Conservation (phyloP, 2,797 vertebrate genomes). For the Euthynnus affinis region DNA sequence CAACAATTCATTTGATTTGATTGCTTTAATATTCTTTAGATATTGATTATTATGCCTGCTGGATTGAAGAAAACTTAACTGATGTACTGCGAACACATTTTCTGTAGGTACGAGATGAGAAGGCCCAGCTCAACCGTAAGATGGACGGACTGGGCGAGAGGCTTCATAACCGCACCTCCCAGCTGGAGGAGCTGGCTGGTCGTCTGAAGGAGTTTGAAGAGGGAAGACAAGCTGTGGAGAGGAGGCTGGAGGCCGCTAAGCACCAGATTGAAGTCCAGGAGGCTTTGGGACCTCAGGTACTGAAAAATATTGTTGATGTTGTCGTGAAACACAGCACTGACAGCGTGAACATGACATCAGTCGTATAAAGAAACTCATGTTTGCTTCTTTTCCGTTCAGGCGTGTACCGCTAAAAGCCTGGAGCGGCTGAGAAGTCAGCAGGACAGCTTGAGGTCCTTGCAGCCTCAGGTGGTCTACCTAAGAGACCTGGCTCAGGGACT, state of each 20-base stretch:
- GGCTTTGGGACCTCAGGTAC: conserved; percentile 90
- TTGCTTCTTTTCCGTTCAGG: conserved; percentile 75
- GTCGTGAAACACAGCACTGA: background rate
- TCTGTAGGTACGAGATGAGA: conserved; percentile 91
- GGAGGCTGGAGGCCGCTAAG: conserved; percentile 93
- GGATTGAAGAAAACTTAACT: background rate
- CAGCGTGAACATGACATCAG: background rate
- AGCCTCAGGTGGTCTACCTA: conserved; percentile 94
- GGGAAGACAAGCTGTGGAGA: conserved; percentile 92
- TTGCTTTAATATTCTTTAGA: background rate
- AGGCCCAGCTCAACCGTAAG: conserved; percentile 91
- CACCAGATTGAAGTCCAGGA: conserved; percentile 98
- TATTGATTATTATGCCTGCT: too few species aligned
- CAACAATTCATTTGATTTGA: too few species aligned
- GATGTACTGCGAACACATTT: background rate
- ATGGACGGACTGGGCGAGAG: conserved; percentile 91
- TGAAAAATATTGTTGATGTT: background rate
- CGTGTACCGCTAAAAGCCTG: conserved; percentile 96
- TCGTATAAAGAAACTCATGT: background rate
- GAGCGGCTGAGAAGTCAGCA: conserved; percentile 94
- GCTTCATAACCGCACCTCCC: conserved; percentile 88
- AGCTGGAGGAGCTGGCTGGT: conserved; percentile 93
- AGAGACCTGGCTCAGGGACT: conserved; percentile 92
- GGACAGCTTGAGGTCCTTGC: conserved; percentile 90
- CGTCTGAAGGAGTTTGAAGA: conserved; percentile 97